Conservation (phyloP, 2,113 vertebrate genomes). For the Pitta sordida region DNA sequence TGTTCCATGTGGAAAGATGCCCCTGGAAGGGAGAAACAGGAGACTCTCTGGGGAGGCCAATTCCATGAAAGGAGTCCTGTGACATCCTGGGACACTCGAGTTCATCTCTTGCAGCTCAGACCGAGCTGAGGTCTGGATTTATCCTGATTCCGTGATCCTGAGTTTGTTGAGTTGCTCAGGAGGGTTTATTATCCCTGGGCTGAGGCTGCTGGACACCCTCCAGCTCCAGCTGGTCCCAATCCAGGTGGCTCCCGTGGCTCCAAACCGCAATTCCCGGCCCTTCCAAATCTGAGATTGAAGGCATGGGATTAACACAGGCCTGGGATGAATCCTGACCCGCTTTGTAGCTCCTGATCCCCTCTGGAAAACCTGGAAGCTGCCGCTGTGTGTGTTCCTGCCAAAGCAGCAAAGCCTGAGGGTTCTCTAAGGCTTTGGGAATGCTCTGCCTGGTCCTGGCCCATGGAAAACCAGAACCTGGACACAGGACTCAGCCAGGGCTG, state of each 20-base stretch:
- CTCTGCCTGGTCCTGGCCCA: neutral
- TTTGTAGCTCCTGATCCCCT: neutral
- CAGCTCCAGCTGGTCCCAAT: neutral
- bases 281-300: neutral
- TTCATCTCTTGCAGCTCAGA: neutral
- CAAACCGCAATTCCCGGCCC: accelerated
- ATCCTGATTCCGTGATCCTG: accelerated
- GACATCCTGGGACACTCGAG: neutral
- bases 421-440: accelerated
- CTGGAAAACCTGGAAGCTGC: neutral
- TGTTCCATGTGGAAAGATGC: neutral
- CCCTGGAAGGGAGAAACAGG: neutral
- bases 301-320: neutral
- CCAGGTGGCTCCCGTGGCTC: neutral
- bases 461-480: neutral
- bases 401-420: neutral
- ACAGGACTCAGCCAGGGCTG: neutral
- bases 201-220: neutral
- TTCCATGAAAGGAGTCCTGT: neutral
- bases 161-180: neutral
- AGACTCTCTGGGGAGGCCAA: neutral
- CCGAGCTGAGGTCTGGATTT: neutral
- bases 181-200: neutral
- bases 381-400: neutral
- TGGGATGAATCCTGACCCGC: neutral